A percentile compares a stretch with the other conserved stretches of the same genome.
phyloP scores from a whole-genome alignment of 2,113 vertebrate species.

The Rhinichthys klamathensis region DNA sequence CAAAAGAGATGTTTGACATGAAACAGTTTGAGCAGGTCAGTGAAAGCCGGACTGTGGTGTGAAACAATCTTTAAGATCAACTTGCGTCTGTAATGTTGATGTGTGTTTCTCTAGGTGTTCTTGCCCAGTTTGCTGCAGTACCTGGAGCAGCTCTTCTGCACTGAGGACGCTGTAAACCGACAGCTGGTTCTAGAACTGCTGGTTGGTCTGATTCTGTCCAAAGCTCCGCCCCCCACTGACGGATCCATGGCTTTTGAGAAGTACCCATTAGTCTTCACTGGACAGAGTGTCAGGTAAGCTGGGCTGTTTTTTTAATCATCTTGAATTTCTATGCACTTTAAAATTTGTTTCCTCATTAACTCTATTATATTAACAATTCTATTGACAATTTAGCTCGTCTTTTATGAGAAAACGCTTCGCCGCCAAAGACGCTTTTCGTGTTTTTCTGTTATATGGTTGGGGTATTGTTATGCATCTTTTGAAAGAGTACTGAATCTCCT shows the following conservation, averaged over 20 bases:
- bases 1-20: slow-evolving; percentile 90
- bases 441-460: too few species aligned
- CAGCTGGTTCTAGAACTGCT: slow-evolving; percentile 80
- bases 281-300: slow-evolving; percentile 74
- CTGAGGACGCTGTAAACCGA: slow-evolving; percentile 63
- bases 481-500: too few species aligned
- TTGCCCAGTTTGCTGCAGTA: slow-evolving; percentile 87
- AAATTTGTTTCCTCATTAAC: too few species aligned
- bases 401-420: too few species aligned
- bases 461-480: too few species aligned
- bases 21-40: slow-evolving; percentile 91
- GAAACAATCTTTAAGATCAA: neutral
- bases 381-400: too few species aligned
- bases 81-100: neutral
- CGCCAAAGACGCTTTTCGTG: too few species aligned
- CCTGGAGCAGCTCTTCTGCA: slow-evolving; percentile 75
- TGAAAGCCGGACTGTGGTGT: neutral
- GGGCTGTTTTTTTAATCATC: too few species aligned
- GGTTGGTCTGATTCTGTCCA: slow-evolving; percentile 87
- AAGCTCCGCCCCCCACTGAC: slow-evolving; percentile 87
- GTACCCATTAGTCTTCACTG: slow-evolving; percentile 88
- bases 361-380: too few species aligned
- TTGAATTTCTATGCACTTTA: neutral
- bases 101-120: slow-evolving; percentile 77
- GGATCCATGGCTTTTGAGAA: slow-evolving; percentile 94